Evolutionary conservation across 2,113 vertebrate genomes (phyloP), one percentile per base, ranked within the genome.

Genomic region (Quiscalus mexicanus): DNA sequence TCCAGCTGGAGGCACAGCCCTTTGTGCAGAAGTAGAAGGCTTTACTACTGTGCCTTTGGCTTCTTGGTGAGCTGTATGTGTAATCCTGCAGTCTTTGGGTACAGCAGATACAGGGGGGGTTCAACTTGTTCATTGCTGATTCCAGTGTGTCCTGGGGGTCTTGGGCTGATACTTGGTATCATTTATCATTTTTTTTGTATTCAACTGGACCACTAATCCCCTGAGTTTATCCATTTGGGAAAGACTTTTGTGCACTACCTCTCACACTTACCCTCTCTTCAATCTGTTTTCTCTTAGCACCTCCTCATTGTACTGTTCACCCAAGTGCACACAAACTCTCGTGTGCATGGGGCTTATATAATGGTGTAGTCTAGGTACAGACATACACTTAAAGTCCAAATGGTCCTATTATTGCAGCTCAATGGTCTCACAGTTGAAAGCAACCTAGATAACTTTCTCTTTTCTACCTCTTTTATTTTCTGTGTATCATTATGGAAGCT

Each of bases 271-370:
- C 5, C 4, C 14, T 86, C 30, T 76, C 27, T 60, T 87, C 84
- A 56, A 5, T 56, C 18, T 62, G 3, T 63, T 79, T 90, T 82
- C 14, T 84, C 8, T 47, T 67, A 68, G 6, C 6, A 31, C 1
- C 15, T 75, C n/a, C 47, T 92, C 22, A 27, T 47, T 63, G 18
- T 60, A 33, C 16, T 30, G 2, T 44, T 90, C 31, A 42, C 13
- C 65, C 5, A 75, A 63, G 37, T 24, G 37, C 11, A 41, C 44
- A 68, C 23, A 55, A 75, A 58, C 22, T 44, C 50, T 67, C 16
- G 15, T 2, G 0, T 35, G 13, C 5, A 8, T 1, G 4, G 14
- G 9, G 12, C 3, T 90, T 81, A 16, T 19, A 67, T 16, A 31
- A n/a, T 53, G 44, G 7, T 59, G 15, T 55, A 55, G 20, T 42